Percentiles rank a stretch among this genome's conserved stretches.
Evolutionary conservation across 2,888 invertebrate species (phyloP).

Genomic region (Drosophila dives): DNA sequence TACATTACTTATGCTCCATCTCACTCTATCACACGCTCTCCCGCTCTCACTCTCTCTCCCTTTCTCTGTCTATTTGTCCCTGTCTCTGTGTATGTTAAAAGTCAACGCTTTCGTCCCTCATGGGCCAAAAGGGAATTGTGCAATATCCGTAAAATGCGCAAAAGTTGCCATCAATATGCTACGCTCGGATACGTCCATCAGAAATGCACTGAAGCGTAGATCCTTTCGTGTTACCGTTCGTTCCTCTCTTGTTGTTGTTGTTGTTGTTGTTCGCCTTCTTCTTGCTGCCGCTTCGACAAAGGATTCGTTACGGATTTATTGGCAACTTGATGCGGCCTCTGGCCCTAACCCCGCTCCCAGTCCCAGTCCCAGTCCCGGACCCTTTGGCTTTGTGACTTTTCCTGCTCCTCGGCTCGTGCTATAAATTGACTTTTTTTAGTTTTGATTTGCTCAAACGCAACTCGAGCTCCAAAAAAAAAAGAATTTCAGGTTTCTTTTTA

Average conservation of each 20-base stretch:
- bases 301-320: conserved; percentile 80
- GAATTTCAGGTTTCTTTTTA: background rate
- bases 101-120: conserved; percentile 47
- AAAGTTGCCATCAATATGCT: conserved; percentile 81
- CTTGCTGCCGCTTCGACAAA: conserved; percentile 59
- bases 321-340: conserved; percentile 63
- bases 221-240: conserved; percentile 66
- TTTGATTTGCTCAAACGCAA: conserved; percentile 48
- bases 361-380: background rate
- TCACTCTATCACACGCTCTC: background rate
- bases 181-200: conserved; percentile 81
- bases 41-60: conserved; percentile 1
- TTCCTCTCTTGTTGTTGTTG: conserved; percentile 26
- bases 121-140: conserved; percentile 65
- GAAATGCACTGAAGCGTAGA: conserved; percentile 79
- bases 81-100: conserved; percentile 38
- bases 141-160: conserved; percentile 81
- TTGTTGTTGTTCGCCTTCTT: background rate
- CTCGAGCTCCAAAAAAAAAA: background rate
- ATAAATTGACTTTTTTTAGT: conserved; percentile 59
- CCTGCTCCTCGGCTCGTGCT: conserved; percentile 39
- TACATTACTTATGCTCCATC: conserved; percentile 27
- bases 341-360: conserved; percentile 23
- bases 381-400: conserved; percentile 26
- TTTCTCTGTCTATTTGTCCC: background rate